phyloP scores from a whole-genome alignment of 2,888 invertebrate species.

The Cistogaster globosa region DNA sequence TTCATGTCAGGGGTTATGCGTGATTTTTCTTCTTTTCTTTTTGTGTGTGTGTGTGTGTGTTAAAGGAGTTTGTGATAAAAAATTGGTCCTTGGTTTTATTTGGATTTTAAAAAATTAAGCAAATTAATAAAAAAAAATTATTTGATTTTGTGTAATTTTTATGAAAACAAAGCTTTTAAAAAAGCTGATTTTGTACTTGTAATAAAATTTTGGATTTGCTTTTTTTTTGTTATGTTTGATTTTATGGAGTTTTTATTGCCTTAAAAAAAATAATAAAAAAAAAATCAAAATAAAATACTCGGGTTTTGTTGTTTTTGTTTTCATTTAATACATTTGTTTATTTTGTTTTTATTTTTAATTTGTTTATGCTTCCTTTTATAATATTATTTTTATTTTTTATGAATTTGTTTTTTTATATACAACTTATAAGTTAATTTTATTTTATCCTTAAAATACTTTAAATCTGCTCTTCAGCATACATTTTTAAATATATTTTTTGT shows the following conservation, averaged over 20 bases:
- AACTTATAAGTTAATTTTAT: constrained; percentile 58
- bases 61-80: constrained; percentile 68
- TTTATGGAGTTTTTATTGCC: constrained; percentile 32
- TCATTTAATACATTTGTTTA: constrained; percentile 72
- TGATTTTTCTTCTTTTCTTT: neutral
- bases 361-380: constrained; percentile 72
- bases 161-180: constrained; percentile 64
- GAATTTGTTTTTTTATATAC: constrained; percentile 55
- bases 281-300: constrained; percentile 56
- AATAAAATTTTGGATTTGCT: constrained; percentile 47
- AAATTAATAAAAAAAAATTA: constrained; percentile 64
- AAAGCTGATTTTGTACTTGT: constrained; percentile 68
- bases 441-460: constrained; percentile 64
- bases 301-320: constrained; percentile 65
- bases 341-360: constrained; percentile 64
- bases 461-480: constrained; percentile 61
- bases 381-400: constrained; percentile 30
- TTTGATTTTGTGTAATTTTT: constrained; percentile 67
- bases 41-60: neutral
- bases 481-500: constrained; percentile 62
- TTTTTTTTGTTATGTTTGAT: constrained; percentile 25
- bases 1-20: constrained; percentile 9
- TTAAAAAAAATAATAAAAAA: constrained; percentile 16
- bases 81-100: constrained; percentile 79
- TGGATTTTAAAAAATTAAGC: constrained; percentile 57